Evolutionary conservation across 2,888 invertebrate species (phyloP), one percentile per base, ranked within the genome.

Genomic region (Pseudococcus jackbeardsleyi): DNA sequence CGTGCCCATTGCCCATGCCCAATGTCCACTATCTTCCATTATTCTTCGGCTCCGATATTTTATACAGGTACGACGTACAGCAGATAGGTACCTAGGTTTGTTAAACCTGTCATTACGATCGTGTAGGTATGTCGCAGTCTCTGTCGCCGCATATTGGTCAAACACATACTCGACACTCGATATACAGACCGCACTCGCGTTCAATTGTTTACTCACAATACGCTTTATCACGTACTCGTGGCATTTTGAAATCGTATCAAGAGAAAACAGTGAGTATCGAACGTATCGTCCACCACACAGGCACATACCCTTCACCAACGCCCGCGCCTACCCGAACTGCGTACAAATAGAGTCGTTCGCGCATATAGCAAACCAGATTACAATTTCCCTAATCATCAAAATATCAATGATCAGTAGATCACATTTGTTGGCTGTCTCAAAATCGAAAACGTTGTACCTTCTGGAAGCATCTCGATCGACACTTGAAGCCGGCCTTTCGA

Each of bases 21-120:
- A 50, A 9, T 50, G 17, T 5, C 0, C 50, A 15, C 12, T 12
- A 50, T 50, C 50, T 50, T 50, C 15, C 15, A 50, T 50, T 50
- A 50, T 50, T 50, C 50, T 50, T 50, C 17, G 50, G 15, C 50
- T 50, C 5, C 15, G 50, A 17, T 50, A 50, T 15, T 1, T n/a
- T n/a, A n/a, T 5, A 50, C 15, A 50, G 39, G 33, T 33, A 12
- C 72, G n/a, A n/a, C n/a, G n/a, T n/a, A n/a, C n/a, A n/a, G n/a
- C n/a, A n/a, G n/a, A n/a, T n/a, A 8, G 9, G 8, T 50, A 50
- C 50, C 12, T 12, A 50, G 17, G 33, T 33, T 15, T 50, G 77
- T 77, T 77, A 77, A 77, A 77, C 77, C 12, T 77, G 33, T 77
- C 77, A 77, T 77, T 77, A 39, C 77, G 77, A 33, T 77, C 77